Conservation (phyloP, 2,113 vertebrate genomes). For the Alosa alosa region DNA sequence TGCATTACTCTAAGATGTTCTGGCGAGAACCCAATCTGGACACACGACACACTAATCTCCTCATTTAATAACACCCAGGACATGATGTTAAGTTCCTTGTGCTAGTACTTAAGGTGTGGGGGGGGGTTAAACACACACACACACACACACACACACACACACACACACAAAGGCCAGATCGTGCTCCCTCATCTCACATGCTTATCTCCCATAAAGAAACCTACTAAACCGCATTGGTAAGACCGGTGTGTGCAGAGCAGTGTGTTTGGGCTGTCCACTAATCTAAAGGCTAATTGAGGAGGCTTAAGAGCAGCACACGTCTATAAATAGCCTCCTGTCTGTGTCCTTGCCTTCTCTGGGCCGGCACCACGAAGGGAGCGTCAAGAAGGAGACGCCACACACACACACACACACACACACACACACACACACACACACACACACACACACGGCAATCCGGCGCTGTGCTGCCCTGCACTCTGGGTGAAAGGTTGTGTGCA, state of each 20-base stretch:
- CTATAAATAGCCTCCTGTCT: not conserved
- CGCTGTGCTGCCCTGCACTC: not conserved
- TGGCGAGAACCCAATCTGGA: not conserved
- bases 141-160: not conserved
- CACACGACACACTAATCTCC: not conserved
- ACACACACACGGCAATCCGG: not conserved
- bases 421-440: no score
- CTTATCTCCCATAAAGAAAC: not conserved
- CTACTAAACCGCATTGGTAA: slow-evolving; percentile 6
- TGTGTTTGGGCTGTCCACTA: not conserved
- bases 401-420: not conserved
- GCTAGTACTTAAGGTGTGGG: not conserved
- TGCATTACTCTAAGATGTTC: not conserved
- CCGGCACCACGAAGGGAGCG: not conserved
- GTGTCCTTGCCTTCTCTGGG: not conserved
- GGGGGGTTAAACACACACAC: not conserved
- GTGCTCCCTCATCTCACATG: not conserved
- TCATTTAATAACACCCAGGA: slow-evolving; percentile 6
- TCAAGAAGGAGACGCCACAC: not conserved
- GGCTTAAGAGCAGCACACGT: not conserved
- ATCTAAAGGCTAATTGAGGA: not conserved
- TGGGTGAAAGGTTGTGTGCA: not conserved
- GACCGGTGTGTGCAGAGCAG: not conserved
- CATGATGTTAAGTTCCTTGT: slow-evolving; percentile 8
- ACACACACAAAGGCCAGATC: not conserved